phyloP scores from a whole-genome alignment of 2,113 vertebrate genomes.

The Ochotona princeps region DNA sequence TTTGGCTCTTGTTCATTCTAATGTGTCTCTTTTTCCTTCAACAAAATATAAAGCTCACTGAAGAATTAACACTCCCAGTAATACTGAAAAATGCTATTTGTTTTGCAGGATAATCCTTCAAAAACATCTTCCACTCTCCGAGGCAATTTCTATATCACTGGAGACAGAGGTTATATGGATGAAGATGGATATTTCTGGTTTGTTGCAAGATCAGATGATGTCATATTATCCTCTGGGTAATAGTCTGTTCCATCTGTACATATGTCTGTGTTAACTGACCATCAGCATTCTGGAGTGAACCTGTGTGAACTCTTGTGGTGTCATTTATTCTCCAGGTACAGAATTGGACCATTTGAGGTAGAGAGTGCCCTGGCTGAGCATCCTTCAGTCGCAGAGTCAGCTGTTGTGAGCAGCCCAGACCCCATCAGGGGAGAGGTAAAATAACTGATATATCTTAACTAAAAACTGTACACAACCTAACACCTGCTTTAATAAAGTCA shows the following conservation, averaged over 20 bases:
- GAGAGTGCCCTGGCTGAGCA: constrained; percentile 91
- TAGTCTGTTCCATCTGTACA: constrained; percentile 24
- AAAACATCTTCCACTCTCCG: constrained; percentile 86
- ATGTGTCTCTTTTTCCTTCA: constrained; percentile 15
- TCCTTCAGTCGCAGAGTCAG: constrained; percentile 88
- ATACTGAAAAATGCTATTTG: constrained; percentile 52
- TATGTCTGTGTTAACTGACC: background rate
- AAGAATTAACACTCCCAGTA: background rate
- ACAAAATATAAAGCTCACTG: constrained; percentile 8
- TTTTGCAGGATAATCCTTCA: constrained; percentile 86
- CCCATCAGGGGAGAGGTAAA: constrained; percentile 90
- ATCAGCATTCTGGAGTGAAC: background rate
- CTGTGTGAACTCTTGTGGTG: background rate
- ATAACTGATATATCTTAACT: background rate
- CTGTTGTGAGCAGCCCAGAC: constrained; percentile 91
- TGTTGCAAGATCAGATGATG: constrained; percentile 89
- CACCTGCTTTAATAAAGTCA: background rate
- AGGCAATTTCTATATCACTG: constrained; percentile 90
- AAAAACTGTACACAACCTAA: background rate
- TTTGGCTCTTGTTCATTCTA: constrained; percentile 12
- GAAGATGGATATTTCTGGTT: constrained; percentile 92
- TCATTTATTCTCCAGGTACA: constrained; percentile 84
- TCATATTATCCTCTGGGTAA: constrained; percentile 92
- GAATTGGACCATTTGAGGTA: constrained; percentile 92
- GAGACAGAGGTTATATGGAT: constrained; percentile 88